These are phyloP conservation scores for Kryptolebias marmoratus DNA, from an alignment of 2,113 vertebrate genomes.

Conservation along the genomic window DNA sequence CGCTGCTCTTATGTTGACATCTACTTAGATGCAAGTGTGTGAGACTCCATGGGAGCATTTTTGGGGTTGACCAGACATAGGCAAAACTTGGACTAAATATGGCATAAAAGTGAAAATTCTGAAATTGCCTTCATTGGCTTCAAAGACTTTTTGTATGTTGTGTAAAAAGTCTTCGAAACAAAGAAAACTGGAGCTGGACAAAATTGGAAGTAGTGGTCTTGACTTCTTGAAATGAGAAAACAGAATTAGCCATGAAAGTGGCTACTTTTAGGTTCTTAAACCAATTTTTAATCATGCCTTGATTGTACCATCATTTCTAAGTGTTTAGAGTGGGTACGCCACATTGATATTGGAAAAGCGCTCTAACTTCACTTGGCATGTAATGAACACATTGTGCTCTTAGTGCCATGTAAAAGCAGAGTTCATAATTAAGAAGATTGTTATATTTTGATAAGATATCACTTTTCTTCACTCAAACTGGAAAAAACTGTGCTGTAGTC, in stretches of 20 bases:
- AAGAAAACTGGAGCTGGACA: not conserved
- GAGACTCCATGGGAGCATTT: no score
- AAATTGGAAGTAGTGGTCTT: not conserved
- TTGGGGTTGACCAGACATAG: no score
- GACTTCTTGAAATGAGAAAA: not conserved
- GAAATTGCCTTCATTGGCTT: not conserved
- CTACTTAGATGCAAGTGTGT: no score
- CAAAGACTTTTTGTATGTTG: not conserved
- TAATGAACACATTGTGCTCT: not conserved
- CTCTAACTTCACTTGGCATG: not conserved
- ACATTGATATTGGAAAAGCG: not conserved
- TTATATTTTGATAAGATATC: no score
- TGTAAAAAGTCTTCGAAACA: not conserved
- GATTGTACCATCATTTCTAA: not conserved
- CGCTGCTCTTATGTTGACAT: no score
- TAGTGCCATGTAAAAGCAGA: conserved; percentile 1
- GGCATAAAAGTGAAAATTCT: no score
- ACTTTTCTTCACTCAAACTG: no score
- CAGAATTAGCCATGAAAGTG: not conserved
- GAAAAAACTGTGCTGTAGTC: not conserved
- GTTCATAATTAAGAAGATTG: no score
- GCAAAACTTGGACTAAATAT: no score
- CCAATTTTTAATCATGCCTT: not conserved
- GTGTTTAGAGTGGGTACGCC: not conserved
- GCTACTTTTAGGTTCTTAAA: not conserved